These are phyloP conservation scores for Phoeniculus purpureus DNA, from an alignment of 2,797 vertebrate genomes.

Conservation along the genomic window DNA sequence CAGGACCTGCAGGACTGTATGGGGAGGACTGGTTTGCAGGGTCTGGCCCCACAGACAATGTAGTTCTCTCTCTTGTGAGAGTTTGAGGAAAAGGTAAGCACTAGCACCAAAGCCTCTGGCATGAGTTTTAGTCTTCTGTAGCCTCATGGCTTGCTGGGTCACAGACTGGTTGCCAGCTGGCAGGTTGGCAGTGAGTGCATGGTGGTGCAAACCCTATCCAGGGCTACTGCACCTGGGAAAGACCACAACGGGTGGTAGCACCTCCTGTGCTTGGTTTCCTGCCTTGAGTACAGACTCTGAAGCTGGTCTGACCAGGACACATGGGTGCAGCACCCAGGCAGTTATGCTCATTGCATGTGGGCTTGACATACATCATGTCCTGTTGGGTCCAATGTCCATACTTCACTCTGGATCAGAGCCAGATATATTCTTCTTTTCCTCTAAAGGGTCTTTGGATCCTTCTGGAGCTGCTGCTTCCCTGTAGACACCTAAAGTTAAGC, in stretches of 20 bases:
- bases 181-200: accelerated
- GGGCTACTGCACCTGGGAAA: background rate
- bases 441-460: background rate
- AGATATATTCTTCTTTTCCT: background rate
- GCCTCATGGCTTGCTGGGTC: background rate
- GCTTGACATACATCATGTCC: background rate
- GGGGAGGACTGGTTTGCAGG: background rate
- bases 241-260: background rate
- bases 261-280: background rate
- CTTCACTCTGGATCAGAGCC: background rate
- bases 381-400: background rate
- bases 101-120: background rate
- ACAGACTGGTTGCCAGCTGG: background rate
- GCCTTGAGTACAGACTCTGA: accelerated
- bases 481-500: background rate
- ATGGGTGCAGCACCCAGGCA: background rate
- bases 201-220: background rate
- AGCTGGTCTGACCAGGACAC: background rate
- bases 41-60: background rate
- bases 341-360: accelerated
- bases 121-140: accelerated
- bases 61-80: background rate
- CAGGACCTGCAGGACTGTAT: background rate
- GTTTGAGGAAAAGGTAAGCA: background rate
- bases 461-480: background rate